Conservation (phyloP, 2,888 invertebrate genomes). For the Ormyrus rosae region DNA sequence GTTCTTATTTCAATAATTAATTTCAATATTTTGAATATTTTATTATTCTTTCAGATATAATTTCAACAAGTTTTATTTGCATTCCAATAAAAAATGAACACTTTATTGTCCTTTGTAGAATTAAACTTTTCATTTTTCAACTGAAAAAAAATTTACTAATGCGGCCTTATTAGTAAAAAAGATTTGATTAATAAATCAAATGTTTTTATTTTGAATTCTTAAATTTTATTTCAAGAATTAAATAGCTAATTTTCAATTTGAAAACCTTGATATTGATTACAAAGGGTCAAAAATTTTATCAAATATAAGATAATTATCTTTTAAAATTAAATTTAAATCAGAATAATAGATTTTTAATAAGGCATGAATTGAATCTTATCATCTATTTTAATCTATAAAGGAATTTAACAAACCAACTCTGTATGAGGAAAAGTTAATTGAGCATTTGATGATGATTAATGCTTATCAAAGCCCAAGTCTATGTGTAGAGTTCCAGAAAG, state of each 20-base stretch:
- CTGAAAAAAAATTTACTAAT: no score
- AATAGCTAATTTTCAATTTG: no score
- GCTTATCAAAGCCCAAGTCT: slow-evolving; percentile 48
- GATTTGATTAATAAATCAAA: no score
- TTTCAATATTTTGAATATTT: slow-evolving; percentile 7
- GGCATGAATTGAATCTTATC: slow-evolving; percentile 37
- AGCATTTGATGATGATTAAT: slow-evolving; percentile 51
- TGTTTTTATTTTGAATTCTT: no score
- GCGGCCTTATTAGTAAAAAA: no score
- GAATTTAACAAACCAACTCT: slow-evolving; percentile 12
- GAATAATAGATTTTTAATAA: slow-evolving; percentile 6
- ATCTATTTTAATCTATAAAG: not conserved
- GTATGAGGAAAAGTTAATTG: slow-evolving; percentile 43
- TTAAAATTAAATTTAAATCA: not conserved
- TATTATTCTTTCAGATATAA: not conserved
- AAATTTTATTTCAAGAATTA: no score
- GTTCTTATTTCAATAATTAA: not conserved
- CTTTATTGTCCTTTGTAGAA: no score
- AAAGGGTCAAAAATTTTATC: no score
- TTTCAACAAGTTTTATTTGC: no score
- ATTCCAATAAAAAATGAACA: no score
- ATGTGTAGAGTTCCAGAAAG: slow-evolving; percentile 25
- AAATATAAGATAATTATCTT: not conserved
- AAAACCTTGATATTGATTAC: no score
- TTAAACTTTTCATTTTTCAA: no score